phyloP scores from a whole-genome alignment of 2,113 vertebrate species.

The Pteropus alecto region DNA sequence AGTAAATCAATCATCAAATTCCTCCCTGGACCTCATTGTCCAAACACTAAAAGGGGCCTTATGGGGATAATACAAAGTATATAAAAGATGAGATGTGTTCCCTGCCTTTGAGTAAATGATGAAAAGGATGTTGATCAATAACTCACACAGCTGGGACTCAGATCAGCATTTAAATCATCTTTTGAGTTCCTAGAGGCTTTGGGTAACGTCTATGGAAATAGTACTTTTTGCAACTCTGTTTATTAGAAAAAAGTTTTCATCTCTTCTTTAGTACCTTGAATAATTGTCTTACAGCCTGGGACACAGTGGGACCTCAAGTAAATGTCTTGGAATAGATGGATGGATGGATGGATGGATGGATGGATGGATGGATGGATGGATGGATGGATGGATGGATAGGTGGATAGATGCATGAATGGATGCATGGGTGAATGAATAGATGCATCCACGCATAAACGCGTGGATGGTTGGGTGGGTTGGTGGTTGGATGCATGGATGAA shows the following conservation, averaged over 20 bases:
- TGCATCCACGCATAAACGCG: neutral
- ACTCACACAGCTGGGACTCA: neutral
- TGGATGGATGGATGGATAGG: too few relatives aligned
- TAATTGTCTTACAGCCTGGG: neutral
- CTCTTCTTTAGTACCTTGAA: neutral
- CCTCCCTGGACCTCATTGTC: neutral
- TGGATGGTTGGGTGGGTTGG: too few relatives aligned
- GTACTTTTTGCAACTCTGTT: neutral
- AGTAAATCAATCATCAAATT: neutral
- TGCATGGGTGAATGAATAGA: fast-evolving
- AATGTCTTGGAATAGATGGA: neutral
- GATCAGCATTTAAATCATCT: neutral
- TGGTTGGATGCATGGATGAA: too few relatives aligned
- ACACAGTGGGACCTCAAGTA: neutral
- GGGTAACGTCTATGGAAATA: neutral
- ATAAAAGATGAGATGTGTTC: neutral
- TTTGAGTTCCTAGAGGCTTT: neutral
- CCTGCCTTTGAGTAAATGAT: neutral
- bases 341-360: neutral
- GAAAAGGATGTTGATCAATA: neutral
- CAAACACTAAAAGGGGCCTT: neutral
- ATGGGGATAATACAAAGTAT: neutral
- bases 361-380: neutral
- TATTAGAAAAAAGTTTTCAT: neutral
- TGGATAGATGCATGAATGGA: neutral